These are phyloP conservation scores for Strigamia crassipes DNA, from an alignment of 2,888 invertebrate genomes.

Conservation along the genomic window DNA sequence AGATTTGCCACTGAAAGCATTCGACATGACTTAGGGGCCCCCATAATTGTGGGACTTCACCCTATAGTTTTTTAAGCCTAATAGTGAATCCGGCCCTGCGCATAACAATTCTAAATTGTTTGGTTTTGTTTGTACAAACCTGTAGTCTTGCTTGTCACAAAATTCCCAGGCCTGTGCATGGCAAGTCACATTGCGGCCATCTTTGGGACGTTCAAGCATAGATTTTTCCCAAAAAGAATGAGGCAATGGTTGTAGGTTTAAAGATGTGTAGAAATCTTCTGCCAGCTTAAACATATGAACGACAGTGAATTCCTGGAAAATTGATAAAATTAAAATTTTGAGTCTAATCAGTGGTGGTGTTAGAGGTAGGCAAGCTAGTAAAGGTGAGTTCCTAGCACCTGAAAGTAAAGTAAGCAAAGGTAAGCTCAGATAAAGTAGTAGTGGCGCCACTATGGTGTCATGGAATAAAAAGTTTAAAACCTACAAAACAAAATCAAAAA, in stretches of 20 bases:
- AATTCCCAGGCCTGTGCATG: conserved; percentile 62
- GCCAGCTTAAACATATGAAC: conserved; percentile 79
- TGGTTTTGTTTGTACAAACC: conserved; percentile 54
- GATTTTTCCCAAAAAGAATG: conserved; percentile 82
- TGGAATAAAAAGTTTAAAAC: too few species aligned
- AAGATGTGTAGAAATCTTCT: conserved; percentile 82
- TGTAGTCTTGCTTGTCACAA: conserved; percentile 58
- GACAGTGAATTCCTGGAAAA: conserved; percentile 73
- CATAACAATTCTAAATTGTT: background rate
- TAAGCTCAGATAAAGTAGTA: too few species aligned
- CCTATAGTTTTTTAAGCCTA: too few species aligned
- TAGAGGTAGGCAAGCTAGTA: too few species aligned
- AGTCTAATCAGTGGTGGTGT: background rate
- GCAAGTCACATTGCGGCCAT: conserved; percentile 75
- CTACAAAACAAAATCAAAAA: too few species aligned
- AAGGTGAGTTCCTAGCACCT: too few species aligned
- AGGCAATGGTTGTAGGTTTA: conserved; percentile 80
- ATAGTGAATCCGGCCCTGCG: too few species aligned
- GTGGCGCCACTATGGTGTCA: too few species aligned
- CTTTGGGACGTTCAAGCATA: conserved; percentile 79
- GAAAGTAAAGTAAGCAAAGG: too few species aligned
- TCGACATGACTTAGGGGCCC: too few species aligned
- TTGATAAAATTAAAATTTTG: background rate
- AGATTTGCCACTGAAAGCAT: too few species aligned
- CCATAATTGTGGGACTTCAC: too few species aligned